phyloP scores from a whole-genome alignment of 2,113 vertebrate genomes.

The Megaceryle maxima region DNA sequence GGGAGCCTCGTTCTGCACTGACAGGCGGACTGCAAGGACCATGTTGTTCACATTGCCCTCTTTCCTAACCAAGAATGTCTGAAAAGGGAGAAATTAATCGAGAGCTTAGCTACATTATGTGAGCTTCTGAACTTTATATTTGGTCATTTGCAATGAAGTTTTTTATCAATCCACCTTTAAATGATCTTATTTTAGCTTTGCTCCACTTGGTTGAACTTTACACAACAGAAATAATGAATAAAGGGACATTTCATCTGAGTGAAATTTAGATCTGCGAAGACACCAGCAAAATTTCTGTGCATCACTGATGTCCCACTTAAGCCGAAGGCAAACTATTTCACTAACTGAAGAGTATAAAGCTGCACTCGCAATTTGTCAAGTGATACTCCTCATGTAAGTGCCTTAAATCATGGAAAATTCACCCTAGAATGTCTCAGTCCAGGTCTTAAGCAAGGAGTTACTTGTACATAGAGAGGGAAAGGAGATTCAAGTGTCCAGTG shows the following conservation, averaged over 20 bases:
- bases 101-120: background rate
- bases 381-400: background rate
- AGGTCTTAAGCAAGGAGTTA: background rate
- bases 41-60: constrained; percentile 71
- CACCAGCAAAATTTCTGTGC: background rate
- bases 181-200: background rate
- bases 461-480: background rate
- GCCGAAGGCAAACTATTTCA: background rate
- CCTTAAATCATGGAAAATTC: background rate
- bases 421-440: background rate
- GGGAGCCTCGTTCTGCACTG: constrained; percentile 64
- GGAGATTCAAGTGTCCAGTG: background rate
- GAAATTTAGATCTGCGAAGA: background rate
- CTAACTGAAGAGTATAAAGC: background rate
- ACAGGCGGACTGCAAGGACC: constrained; percentile 80
- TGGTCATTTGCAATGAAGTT: background rate
- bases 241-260: background rate
- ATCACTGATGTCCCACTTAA: background rate
- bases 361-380: background rate
- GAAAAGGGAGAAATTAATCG: constrained; percentile 26
- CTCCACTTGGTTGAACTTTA: background rate
- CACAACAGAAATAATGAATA: background rate
- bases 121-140: background rate
- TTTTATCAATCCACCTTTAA: background rate
- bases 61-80: constrained; percentile 84